Base-by-base conservation (phyloP, 2,113 vertebrate genomes). In the Octodon degus region DNA sequence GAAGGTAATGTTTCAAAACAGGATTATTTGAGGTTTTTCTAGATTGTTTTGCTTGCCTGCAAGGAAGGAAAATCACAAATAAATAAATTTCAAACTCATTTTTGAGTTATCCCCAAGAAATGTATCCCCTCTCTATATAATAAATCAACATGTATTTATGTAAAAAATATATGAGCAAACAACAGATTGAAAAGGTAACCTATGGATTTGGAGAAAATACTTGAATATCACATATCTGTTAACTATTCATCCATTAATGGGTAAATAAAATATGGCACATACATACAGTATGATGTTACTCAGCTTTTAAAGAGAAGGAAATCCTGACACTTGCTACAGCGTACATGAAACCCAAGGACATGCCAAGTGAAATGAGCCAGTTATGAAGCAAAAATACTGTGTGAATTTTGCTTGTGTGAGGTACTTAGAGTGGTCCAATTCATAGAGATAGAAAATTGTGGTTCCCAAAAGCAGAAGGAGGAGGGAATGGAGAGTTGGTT, bases 71-170 rank as follows among this genome's bases (percentile, higher is more conserved):
- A n/a, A 17, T 93, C 27, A 14, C 62, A 90, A 62, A 72, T 86
- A 58, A 97, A 89, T 96, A 97, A 95, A 97, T 67, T 76, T 91
- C 7, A 1, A 32, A 76, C 53, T 50, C 43, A 32, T 32, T 90
- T 32, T 65, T 32, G 83, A 86, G 83, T 79, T 85, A 82, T 93
- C 83, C 65, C 63, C 77, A 43, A 60, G 50, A 85, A 92, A 53
- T 77, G 24, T 20, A 53, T 70, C 80, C 30, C 43, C 86, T 80
- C 37, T 30, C 30, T n/a, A n/a, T 62, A 22, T 74, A 90, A 89
- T 97, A 96, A 96, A 95, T 55, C 8, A 62, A 93, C 68, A 67
- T 55, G 91, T 93, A 81, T 93, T 94, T 93, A 97, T 84, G 82
- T 24, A 25, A 37, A 88, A 74, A 85, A 47, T 63, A 34, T 60